A percentile compares a stretch with the other conserved stretches of the same genome.
phyloP scores from a whole-genome alignment of 2,888 invertebrate genomes.

The Amphimallon solstitiale region DNA sequence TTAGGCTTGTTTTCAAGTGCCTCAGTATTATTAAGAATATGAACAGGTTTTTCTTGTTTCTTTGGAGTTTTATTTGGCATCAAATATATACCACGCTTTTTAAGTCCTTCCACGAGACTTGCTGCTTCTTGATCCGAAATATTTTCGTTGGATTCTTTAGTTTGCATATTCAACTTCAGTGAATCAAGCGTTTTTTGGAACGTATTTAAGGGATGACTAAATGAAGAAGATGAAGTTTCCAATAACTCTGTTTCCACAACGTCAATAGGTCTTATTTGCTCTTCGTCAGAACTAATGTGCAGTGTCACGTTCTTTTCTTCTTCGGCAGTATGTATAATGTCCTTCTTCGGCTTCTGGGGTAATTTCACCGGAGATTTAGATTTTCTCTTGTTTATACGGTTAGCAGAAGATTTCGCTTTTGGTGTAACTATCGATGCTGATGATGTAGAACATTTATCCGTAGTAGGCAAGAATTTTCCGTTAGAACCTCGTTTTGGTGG shows the following conservation, averaged over 20 bases:
- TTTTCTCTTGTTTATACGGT: conserved; percentile 16
- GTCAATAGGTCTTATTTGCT: conserved; percentile 41
- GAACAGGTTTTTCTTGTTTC: conserved; percentile 32
- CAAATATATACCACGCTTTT: conserved; percentile 58
- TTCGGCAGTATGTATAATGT: background rate
- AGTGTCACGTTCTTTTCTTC: conserved; percentile 38
- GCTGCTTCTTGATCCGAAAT: conserved; percentile 50
- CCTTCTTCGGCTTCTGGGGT: background rate
- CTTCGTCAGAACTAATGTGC: conserved; percentile 50
- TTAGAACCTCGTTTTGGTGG: background rate
- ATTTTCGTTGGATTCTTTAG: conserved; percentile 8
- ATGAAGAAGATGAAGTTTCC: conserved; percentile 33
- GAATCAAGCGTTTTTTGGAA: conserved; percentile 27
- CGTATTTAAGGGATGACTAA: conserved; percentile 5
- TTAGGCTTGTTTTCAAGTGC: background rate
- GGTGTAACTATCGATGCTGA: background rate
- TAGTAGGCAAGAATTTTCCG: background rate
- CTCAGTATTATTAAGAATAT: background rate
- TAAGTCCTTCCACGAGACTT: conserved; percentile 54
- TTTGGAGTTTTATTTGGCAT: conserved; percentile 54
- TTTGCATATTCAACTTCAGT: background rate
- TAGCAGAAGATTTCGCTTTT: conserved; percentile 1
- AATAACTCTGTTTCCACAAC: conserved; percentile 42
- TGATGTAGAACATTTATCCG: conserved; percentile 32
- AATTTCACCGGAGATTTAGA: conserved; percentile 20